Percentiles rank a stretch among this genome's conserved stretches.
These are phyloP conservation scores for Drosophila tripunctata DNA, from an alignment of 2,888 invertebrate species.

Conservation along the genomic window DNA sequence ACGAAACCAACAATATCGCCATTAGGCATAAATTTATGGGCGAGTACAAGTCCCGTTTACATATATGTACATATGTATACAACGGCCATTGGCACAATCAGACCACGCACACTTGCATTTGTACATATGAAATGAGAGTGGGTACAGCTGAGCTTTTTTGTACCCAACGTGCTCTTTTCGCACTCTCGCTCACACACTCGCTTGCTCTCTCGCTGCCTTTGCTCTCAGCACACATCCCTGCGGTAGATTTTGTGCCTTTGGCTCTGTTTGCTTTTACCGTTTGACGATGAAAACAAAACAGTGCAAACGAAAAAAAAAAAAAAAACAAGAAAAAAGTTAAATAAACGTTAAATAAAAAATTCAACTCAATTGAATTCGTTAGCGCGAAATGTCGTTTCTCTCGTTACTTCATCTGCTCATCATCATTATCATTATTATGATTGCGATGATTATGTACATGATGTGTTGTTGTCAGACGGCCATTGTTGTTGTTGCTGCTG, in stretches of 20 bases:
- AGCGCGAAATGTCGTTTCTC: conserved; percentile 81
- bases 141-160: conserved; percentile 26
- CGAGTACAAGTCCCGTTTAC: conserved; percentile 42
- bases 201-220: neutral
- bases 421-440: conserved; percentile 10
- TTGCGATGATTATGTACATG: conserved; percentile 2
- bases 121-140: conserved; percentile 8
- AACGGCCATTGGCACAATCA: conserved; percentile 72
- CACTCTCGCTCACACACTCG: neutral
- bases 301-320: conserved; percentile 81
- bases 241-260: conserved; percentile 36
- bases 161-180: neutral
- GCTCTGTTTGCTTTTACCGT: conserved; percentile 49
- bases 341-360: conserved; percentile 81
- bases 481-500: conserved; percentile 15
- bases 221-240: conserved; percentile 41
- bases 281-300: conserved; percentile 47
- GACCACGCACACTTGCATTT: conserved; percentile 7
- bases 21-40: conserved; percentile 75
- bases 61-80: conserved; percentile 21
- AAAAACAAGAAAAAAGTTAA: conserved; percentile 77
- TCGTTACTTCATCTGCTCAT: conserved; percentile 47
- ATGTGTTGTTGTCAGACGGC: neutral
- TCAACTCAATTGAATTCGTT: conserved; percentile 83
- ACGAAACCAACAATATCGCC: conserved; percentile 72